Base-by-base conservation (phyloP, 30 jellyfish, hydroid and myxozoan species). In the Hydra vulgaris region DNA sequence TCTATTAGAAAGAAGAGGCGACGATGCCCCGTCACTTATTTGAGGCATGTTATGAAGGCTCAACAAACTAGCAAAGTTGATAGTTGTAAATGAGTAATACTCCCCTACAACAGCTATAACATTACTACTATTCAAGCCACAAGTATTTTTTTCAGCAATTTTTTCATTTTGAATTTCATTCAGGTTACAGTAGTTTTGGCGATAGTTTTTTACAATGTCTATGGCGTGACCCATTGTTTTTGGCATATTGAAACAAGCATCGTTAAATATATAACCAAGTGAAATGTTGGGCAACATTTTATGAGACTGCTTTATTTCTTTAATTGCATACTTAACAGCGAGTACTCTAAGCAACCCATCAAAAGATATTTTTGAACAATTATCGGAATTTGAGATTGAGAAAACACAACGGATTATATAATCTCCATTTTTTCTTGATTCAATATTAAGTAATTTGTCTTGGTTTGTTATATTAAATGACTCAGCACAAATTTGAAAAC, bases 91-190 rank as follows among this genome's bases (percentile, higher is more conserved):
- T 0, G 97, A 85, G 61, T 26, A 82, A 55, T 88, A 89, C 7
- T 94, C 88, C 5, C 97, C 97, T 61, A 90, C 81, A 19, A 90
- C 97, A 18, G 96, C 95, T 21, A 85, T 71, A 19, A 72, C 76
- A 53, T 76, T 84, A 7, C 81, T 72, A 17, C 54, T 19, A 24
- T 80, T 82, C 21, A 54, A 26, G 18, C 21, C 21, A 56, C 87
- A 55, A 69, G 85, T 80, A 61, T 82, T 87, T 12, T 40, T 5
- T 3, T 40, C 8, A 40, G 12, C 61, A 40, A 5, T 40, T 3
- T 40, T 40, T 40, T 40, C 61, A 5, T 40, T 5, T 40, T 40
- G 61, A 40, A 40, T n/a, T n/a, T n/a, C 61, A 40, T 12, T 40
- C 61, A 12, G 5, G 27, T 79, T 25, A 82, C 97, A 90, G 5